Evolutionary conservation across 2,888 invertebrate species (phyloP).

Genomic region (Fragum whitleyi): DNA sequence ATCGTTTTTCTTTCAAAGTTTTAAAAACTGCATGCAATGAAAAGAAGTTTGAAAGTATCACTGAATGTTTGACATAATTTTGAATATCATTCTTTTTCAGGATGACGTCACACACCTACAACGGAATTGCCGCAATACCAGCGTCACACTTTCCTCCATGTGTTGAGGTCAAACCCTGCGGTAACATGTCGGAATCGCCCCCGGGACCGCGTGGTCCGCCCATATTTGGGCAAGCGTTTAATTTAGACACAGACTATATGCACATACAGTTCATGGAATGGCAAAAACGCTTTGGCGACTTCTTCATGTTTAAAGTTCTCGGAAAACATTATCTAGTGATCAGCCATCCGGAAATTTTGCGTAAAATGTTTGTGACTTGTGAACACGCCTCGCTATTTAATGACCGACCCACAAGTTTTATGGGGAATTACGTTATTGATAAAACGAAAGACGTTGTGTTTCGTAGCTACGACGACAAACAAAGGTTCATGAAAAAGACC

Average conservation of each 20-base stretch:
- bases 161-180: not conserved
- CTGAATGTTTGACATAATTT: no score
- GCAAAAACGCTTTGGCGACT: constrained; percentile 63
- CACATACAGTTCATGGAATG: constrained; percentile 68
- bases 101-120: not conserved
- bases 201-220: constrained; percentile 68
- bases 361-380: constrained; percentile 63
- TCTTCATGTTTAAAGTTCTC: constrained; percentile 66
- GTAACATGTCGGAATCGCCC: constrained; percentile 32
- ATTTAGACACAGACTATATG: constrained; percentile 60
- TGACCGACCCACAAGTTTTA: constrained; percentile 67
- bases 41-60: no score
- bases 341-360: constrained; percentile 64
- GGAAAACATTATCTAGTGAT: constrained; percentile 65
- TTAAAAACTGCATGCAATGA: no score
- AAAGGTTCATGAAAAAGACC: constrained; percentile 57
- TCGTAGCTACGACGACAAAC: constrained; percentile 63
- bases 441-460: constrained; percentile 67
- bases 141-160: not conserved
- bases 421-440: constrained; percentile 63
- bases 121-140: constrained; percentile 5
- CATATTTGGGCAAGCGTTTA: constrained; percentile 63
- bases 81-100: not conserved
- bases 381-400: constrained; percentile 55
- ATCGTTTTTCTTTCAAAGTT: no score